Percentiles rank a stretch among this genome's conserved stretches.
phyloP scores from a whole-genome alignment of 2,888 invertebrate genomes.

The Pyrrhosoma nymphula region DNA sequence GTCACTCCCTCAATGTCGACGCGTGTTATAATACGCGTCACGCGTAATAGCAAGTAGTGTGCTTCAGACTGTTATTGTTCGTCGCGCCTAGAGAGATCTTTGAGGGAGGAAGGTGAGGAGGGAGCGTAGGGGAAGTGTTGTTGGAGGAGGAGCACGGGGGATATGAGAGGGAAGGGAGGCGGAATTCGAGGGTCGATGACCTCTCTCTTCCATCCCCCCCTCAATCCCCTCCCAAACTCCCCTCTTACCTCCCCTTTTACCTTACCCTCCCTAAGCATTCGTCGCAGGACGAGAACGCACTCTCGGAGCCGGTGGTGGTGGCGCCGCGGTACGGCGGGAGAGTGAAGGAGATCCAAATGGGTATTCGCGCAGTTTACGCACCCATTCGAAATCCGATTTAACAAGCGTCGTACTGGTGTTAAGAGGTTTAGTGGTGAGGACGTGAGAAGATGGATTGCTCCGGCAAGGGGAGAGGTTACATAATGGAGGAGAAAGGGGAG shows the following conservation, averaged over 20 bases:
- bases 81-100: not conserved
- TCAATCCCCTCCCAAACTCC: not conserved
- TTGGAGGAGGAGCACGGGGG: not conserved
- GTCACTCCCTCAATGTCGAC: no score
- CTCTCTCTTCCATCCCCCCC: not conserved
- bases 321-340: constrained; percentile 35
- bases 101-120: not conserved
- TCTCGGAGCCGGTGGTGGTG: not conserved
- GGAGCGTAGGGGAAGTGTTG: not conserved
- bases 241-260: not conserved
- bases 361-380: constrained; percentile 3
- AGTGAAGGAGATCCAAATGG: not conserved
- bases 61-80: not conserved
- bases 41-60: not conserved
- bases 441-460: no score
- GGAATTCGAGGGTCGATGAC: not conserved
- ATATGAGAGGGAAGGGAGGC: not conserved
- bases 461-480: no score
- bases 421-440: no score
- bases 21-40: no score
- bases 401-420: no score
- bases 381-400: no score
- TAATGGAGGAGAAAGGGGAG: no score
- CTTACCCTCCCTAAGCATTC: not conserved
- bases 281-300: not conserved